Conservation (phyloP, 2,113 vertebrate species). For the Zapornia atra region DNA sequence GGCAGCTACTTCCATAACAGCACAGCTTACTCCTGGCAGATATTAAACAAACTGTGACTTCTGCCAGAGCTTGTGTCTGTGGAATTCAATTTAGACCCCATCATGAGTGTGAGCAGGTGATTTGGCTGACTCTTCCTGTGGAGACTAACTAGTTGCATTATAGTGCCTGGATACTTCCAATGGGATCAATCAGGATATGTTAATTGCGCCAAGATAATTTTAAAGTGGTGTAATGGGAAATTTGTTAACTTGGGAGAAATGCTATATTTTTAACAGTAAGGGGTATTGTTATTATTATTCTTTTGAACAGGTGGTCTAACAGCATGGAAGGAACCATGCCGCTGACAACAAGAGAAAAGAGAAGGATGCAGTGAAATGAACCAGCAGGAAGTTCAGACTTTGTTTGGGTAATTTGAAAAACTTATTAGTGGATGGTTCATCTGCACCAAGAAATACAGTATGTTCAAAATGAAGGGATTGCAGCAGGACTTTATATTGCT, state of each 20-base stretch:
- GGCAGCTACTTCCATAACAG: not conserved
- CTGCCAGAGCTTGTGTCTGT: not conserved
- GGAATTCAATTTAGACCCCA: conserved; percentile 57
- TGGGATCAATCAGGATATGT: conserved; percentile 64
- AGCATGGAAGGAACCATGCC: conserved; percentile 53
- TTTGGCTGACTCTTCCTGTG: conserved; percentile 51
- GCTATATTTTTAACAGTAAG: conserved; percentile 68
- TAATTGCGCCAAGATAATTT: conserved; percentile 65
- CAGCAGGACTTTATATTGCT: not conserved
- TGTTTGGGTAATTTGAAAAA: conserved; percentile 59
- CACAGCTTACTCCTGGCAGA: conserved; percentile 8
- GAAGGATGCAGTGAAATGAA: conserved; percentile 43
- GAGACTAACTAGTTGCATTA: conserved; percentile 50
- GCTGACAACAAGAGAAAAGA: conserved; percentile 51
- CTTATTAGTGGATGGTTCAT: conserved; percentile 46
- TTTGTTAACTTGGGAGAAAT: conserved; percentile 65
- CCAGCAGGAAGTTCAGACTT: conserved; percentile 57
- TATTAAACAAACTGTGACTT: conserved; percentile 17
- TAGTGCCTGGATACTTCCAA: conserved; percentile 49
- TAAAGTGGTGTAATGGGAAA: conserved; percentile 64
- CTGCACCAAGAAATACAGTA: conserved; percentile 41
- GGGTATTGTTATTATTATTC: conserved; percentile 66
- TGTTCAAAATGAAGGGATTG: not conserved
- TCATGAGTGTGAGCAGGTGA: conserved; percentile 40
- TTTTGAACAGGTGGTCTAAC: conserved; percentile 72